Evolutionary conservation across 2,113 vertebrate species (phyloP), one percentile per base, ranked within the genome.

Genomic region (Dascyllus trimaculatus): DNA sequence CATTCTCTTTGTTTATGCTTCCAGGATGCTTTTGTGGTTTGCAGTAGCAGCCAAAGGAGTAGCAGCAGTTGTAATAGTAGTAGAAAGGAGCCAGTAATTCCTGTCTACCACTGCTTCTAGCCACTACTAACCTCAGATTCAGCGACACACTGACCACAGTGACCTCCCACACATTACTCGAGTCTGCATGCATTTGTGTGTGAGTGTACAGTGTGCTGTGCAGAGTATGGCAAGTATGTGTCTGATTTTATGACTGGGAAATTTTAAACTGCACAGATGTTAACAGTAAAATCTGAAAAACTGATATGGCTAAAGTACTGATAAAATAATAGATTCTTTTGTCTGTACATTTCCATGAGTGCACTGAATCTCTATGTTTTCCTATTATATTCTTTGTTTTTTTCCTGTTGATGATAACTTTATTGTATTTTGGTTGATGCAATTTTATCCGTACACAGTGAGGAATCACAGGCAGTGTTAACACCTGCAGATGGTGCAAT

Each of bases 141-240:
- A 49, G 75, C 46, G n/a, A 79, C 78, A 78, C 71, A 80, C 82
- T 91, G 87, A 90, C 89, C 87, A 89, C 88, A 86, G 52, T 85
- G 76, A 86, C 82, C 82, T 87, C 89, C 86, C 86, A 86, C 90
- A 85, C 61, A 53, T 61, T 69, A 11, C 25, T 68, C 1, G 2
- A 46, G 73, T 81, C 81, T 78, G 24, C 43, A 51, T 73, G 32
- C 38, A 80, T 71, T 66, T 76, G 65, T 87, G 65, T 87, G 49
- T 65, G 32, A 70, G 51, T 22, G 22, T 19, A 45, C 8, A 57
- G 26, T 63, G 13, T 71, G 43, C 57, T 11, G 15, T 71, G 24
- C 13, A 21, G 40, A 49, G 4, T 54, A 66, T 70, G 26, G 6
- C 63, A 57, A 52, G 38, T 53, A 15, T 25, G 21, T 60, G 60